Conservation (phyloP, 1,140 invertebrate genomes). For the Drosophila watanabei region DNA sequence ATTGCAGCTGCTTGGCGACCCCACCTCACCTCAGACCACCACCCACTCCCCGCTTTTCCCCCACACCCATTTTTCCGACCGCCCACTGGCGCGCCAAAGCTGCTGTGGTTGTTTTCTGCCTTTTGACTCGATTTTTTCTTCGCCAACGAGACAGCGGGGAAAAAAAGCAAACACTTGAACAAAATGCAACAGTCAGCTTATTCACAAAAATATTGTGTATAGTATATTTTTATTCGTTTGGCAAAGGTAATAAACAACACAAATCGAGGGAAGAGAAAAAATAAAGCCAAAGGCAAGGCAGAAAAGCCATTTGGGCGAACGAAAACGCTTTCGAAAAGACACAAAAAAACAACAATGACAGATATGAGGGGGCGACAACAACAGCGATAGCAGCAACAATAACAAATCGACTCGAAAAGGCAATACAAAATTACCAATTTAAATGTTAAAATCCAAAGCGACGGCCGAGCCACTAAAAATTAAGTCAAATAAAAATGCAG, state of each 20-base stretch:
- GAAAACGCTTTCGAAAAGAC: conserved; percentile 45
- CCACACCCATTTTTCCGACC: conserved; percentile 30
- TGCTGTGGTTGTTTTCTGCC: conserved; percentile 57
- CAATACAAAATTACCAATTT: conserved; percentile 72
- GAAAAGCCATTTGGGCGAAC: conserved; percentile 63
- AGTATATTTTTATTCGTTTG: conserved; percentile 82
- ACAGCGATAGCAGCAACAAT: conserved; percentile 29
- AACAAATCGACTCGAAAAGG: conserved; percentile 37
- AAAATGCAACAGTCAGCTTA: conserved; percentile 62
- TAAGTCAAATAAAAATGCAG: conserved; percentile 79
- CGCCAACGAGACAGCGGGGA: conserved; percentile 59
- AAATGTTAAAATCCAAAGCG: conserved; percentile 73
- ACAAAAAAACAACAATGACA: conserved; percentile 29
- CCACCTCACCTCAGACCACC: conserved; percentile 53
- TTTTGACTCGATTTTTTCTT: conserved; percentile 40
- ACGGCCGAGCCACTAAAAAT: conserved; percentile 69
- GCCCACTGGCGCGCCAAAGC: conserved; percentile 60
- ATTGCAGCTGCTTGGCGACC: conserved; percentile 63
- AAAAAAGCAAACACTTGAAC: conserved; percentile 62
- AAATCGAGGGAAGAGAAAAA: conserved; percentile 51
- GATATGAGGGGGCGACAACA: conserved; percentile 57
- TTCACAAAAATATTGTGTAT: conserved; percentile 79
- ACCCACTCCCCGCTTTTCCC: conserved; percentile 14
- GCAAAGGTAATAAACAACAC: conserved; percentile 76
- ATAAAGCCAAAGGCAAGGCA: conserved; percentile 49